Evolutionary conservation across 1,140 invertebrate species (phyloP).

Genomic region (Sycophila sp.): DNA sequence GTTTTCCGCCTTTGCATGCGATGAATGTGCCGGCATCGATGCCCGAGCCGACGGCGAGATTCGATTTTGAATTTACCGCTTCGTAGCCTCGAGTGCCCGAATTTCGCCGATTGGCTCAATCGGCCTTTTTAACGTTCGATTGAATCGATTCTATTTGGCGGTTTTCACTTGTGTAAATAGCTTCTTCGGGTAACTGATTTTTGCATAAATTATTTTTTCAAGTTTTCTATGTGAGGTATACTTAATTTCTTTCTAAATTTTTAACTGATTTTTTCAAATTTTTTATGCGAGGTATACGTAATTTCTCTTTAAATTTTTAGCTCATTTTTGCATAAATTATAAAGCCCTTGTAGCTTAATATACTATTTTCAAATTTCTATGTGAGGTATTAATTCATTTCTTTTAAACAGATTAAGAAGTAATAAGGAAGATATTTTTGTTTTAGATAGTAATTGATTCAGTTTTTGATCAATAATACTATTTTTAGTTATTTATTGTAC

Average conservation of each 20-base stretch:
- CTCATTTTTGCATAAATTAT: not conserved
- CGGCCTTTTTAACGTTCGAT: not conserved
- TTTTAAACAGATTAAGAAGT: too few species aligned
- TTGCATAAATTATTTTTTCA: not conserved
- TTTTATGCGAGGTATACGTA: not conserved
- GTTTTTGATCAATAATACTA: too few species aligned
- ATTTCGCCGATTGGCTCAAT: too few species aligned
- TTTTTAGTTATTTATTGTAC: too few species aligned
- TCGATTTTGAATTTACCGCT: not conserved
- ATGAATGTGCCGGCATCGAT: not conserved
- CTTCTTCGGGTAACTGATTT: too few species aligned
- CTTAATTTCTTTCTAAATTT: not conserved
- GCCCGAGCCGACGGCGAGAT: not conserved
- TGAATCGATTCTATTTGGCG: not conserved
- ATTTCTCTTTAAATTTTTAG: not conserved
- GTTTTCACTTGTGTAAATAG: not conserved
- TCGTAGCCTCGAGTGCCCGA: too few species aligned
- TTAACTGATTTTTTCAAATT: not conserved
- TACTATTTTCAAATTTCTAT: too few species aligned
- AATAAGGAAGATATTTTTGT: too few species aligned
- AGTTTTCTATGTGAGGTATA: not conserved
- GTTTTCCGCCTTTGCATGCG: not conserved
- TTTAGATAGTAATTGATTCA: too few species aligned
- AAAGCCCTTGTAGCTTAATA: too few species aligned
- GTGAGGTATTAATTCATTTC: too few species aligned